Evolutionary conservation across 35 echinoderm and acorn worm species (phyloP), one percentile per base, ranked within the genome.

Genomic region (Diadema setosum): DNA sequence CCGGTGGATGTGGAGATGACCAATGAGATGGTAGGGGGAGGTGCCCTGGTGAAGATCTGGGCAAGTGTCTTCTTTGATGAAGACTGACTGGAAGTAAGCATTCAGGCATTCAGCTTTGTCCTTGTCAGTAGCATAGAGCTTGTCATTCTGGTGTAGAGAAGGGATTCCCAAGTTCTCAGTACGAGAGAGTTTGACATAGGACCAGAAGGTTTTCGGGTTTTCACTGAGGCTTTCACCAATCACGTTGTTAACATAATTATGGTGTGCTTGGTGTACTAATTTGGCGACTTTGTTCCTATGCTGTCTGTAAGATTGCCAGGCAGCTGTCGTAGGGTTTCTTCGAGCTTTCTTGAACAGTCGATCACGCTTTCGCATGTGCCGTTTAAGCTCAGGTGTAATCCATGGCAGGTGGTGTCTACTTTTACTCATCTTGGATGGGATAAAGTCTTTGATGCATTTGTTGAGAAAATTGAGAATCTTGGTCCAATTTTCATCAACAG

Each of bases 291-390:
- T n/a, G n/a, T n/a, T n/a, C n/a, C n/a, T n/a, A 41, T 16, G 75
- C 49, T 31, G 17, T 23, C 48, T 26, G 75, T 81, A 89, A 6
- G 15, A 21, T 12, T 60, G 81, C 87, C 87, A 89, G 5, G 49
- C 20, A 15, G 44, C n/a, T 5, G 70, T 20, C 40, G 5, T 82
- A 15, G 84, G 11, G 24, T 37, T 18, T 58, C 45, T 91, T 5
- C 43, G 26, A 39, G 89, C 89, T 40, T 85, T 91, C 35, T 41
- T 42, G 63, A 91, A 91, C 12, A 58, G 45, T 35, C 46, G 39
- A 49, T 91, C 89, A 35, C 89, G 52, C 46, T 91, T 91, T 30
- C 89, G 18, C 82, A 85, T 91, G 39, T 91, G 85, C 21, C 89
- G 44, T 63, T 91, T 91, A 11, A 91, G 42, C 17, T 56, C 25